Evolutionary conservation across 2,888 invertebrate species (phyloP).

Genomic region (Acanthococcus lagerstroemiae): DNA sequence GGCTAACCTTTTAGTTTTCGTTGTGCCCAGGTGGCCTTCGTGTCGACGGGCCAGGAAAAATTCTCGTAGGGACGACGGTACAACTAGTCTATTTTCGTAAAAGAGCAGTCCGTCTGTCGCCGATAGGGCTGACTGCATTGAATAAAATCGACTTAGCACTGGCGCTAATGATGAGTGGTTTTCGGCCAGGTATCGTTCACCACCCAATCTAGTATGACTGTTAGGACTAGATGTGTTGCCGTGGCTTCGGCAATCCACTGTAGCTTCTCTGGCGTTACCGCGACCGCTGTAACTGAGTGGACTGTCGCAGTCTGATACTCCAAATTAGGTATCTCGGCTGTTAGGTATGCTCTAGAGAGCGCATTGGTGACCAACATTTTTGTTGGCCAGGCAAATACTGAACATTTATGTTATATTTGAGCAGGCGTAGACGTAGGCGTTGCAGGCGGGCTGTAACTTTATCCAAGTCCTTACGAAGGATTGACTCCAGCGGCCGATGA

Average conservation of each 20-base stretch:
- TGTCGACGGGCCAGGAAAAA: background rate
- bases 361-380: slow-evolving; percentile 10
- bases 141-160: background rate
- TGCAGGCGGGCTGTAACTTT: slow-evolving; percentile 4
- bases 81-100: background rate
- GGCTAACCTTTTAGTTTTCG: background rate
- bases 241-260: background rate
- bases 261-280: background rate
- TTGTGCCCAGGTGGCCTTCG: background rate
- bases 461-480: slow-evolving; percentile 1
- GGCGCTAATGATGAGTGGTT: background rate
- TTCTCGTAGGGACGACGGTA: background rate
- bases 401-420: slow-evolving; percentile 12
- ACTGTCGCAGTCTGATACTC: background rate
- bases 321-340: background rate
- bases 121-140: background rate
- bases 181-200: background rate
- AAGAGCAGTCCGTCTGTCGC: background rate
- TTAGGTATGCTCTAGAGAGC: slow-evolving; percentile 1
- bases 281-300: background rate
- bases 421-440: slow-evolving; percentile 11
- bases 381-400: slow-evolving; percentile 16
- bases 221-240: background rate
- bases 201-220: background rate
- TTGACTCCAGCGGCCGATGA: slow-evolving; percentile 14